Evolutionary conservation across 2,888 invertebrate species (phyloP), one percentile per base, ranked within the genome.

Genomic region (Pardosa pseudoannulata): DNA sequence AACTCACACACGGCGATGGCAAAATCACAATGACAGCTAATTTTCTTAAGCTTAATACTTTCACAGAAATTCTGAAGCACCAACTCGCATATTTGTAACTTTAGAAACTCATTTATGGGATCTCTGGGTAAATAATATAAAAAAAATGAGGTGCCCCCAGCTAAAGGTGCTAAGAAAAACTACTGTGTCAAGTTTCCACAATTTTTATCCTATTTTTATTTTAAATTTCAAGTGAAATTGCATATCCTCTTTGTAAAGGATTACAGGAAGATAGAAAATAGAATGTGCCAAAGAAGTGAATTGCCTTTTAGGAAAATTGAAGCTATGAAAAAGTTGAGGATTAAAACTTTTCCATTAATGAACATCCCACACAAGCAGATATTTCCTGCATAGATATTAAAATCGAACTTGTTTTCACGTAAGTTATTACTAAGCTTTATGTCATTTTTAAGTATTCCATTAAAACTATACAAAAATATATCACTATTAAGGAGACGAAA

Each of bases 31-130:
- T 46, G 41, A 46, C 41, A 46, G 41, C 41, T 46, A 46, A 46
- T 46, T 46, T 46, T 46, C 41, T 46, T 46, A 46, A 46, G 41
- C 41, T 16, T 46, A 46, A 46, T 46, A 46, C 41, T 46, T 46
- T 46, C 16, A 9, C 11, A 36, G 41, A 46, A 16, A 46, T 16
- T 16, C 41, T 46, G 16, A 46, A 46, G 6, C 16, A 16, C 41
- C 6, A 46, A 36, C 6, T n/a, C n/a, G n/a, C n/a, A n/a, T 46
- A 16, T 46, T 46, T 16, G 11, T 16, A 46, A 11, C 41, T 46
- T 46, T 46, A 16, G 41, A 6, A 46, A 46, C 2, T 13, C 16
- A 46, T 46, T 46, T 46, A 46, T 46, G 41, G 9, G 41, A 46
- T 46, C 9, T 46, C 2, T 46, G n/a, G n/a, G n/a, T n/a, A n/a